A percentile compares a stretch with the other conserved stretches of the same genome.
Evolutionary conservation across 92 coral and sea anemone species (phyloP).

Genomic region (Zoanthus sansibaricus): DNA sequence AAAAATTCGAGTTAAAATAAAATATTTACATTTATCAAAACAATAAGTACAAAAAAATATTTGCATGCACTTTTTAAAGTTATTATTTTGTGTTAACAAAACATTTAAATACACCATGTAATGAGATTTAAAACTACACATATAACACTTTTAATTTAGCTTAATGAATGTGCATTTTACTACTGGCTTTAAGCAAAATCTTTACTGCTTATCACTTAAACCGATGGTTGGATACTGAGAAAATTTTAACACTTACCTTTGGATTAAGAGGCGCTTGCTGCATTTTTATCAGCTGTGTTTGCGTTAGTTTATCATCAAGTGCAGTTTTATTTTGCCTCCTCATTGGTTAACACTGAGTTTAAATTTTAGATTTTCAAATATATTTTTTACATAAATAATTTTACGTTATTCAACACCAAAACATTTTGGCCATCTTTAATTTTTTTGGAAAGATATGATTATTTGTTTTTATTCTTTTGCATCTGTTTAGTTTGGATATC

Average conservation of each 20-base stretch:
- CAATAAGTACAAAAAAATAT: not conserved
- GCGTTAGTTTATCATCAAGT: not conserved
- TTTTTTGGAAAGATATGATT: no score
- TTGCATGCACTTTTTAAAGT: not conserved
- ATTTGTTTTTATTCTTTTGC: no score
- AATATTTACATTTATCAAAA: not conserved
- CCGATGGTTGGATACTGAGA: not conserved
- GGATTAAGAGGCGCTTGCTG: not conserved
- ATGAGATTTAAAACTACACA: not conserved
- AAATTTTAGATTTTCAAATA: not conserved
- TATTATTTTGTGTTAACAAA: not conserved
- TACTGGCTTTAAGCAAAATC: not conserved
- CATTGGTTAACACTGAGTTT: not conserved
- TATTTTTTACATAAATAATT: not conserved
- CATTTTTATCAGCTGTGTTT: not conserved
- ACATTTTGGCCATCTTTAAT: not conserved
- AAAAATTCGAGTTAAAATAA: not conserved
- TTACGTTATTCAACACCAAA: not conserved
- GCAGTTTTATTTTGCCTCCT: not conserved
- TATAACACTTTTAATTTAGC: not conserved
- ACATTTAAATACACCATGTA: not conserved
- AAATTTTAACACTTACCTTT: constrained; percentile 24
- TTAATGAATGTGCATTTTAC: not conserved
- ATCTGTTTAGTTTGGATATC: no score
- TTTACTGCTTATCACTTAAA: not conserved